Percentiles rank a stretch among this genome's conserved stretches.
Evolutionary conservation across 1,140 invertebrate species (phyloP).

Genomic region (Danaus melanippus): DNA sequence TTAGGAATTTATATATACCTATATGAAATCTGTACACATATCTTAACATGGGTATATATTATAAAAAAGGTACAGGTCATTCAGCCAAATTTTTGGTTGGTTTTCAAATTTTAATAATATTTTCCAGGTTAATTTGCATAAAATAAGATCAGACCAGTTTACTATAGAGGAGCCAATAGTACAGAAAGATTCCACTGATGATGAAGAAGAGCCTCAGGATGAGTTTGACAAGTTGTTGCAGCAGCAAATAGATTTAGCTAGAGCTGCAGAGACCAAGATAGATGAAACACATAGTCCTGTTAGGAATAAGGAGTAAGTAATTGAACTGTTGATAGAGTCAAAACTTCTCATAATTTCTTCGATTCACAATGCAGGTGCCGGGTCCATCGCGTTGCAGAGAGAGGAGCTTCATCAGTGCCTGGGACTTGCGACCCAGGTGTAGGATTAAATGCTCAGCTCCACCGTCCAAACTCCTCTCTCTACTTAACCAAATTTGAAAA

Average conservation of each 20-base stretch:
- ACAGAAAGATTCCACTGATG: conserved; percentile 61
- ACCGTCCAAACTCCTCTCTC: too few species aligned
- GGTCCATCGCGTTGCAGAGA: too few species aligned
- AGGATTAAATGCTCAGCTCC: too few species aligned
- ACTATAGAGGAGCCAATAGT: conserved; percentile 47
- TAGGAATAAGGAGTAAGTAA: conserved; percentile 28
- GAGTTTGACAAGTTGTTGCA: conserved; percentile 66
- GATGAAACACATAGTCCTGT: conserved; percentile 12
- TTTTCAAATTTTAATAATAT: neutral
- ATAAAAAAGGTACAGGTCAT: neutral
- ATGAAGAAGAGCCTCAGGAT: conserved; percentile 37
- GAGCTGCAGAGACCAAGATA: conserved; percentile 45
- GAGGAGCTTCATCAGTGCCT: too few species aligned
- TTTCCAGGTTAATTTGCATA: conserved; percentile 56
- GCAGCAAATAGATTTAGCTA: conserved; percentile 62
- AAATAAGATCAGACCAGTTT: conserved; percentile 60
- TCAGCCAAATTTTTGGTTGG: neutral
- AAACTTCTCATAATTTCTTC: too few species aligned
- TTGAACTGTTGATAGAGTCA: too few species aligned
- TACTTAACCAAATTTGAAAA: too few species aligned
- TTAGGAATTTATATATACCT: too few species aligned
- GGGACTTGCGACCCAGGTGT: too few species aligned
- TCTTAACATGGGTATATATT: too few species aligned
- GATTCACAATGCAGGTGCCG: too few species aligned
- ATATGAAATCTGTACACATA: too few species aligned